Evolutionary conservation across 2,888 invertebrate genomes (phyloP).

Genomic region (Cosmia pyralina): DNA sequence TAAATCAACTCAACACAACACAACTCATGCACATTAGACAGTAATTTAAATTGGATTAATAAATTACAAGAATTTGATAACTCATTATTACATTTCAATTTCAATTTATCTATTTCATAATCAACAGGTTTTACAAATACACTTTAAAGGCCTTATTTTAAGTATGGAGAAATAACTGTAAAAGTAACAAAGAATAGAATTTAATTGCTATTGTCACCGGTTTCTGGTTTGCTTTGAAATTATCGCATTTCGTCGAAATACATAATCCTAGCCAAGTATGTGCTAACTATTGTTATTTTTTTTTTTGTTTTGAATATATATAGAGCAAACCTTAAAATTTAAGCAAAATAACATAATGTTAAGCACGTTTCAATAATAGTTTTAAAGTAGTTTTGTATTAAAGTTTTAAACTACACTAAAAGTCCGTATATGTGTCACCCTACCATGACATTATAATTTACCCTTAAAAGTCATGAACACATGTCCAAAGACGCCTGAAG

Average conservation of each 20-base stretch:
- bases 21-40: too few species aligned
- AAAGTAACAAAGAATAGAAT: too few species aligned
- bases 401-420: background rate
- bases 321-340: too few species aligned
- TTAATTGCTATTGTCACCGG: background rate
- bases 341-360: background rate
- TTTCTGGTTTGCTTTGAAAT: slow-evolving; percentile 9
- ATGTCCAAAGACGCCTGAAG: background rate
- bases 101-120: background rate
- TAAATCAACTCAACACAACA: too few species aligned
- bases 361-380: slow-evolving; percentile 10
- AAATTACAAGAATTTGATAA: too few species aligned
- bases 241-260: slow-evolving; percentile 26
- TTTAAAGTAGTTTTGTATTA: background rate
- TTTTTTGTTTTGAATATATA: slow-evolving; percentile 8
- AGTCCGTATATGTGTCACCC: background rate
- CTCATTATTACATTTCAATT: too few species aligned
- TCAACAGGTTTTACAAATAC: too few species aligned
- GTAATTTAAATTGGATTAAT: too few species aligned
- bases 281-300: background rate
- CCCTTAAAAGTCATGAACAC: background rate
- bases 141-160: too few species aligned
- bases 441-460: background rate
- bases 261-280: slow-evolving; percentile 21
- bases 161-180: too few species aligned